These are phyloP conservation scores for Xiphias gladius DNA, from an alignment of 2,113 vertebrate genomes.

Conservation along the genomic window DNA sequence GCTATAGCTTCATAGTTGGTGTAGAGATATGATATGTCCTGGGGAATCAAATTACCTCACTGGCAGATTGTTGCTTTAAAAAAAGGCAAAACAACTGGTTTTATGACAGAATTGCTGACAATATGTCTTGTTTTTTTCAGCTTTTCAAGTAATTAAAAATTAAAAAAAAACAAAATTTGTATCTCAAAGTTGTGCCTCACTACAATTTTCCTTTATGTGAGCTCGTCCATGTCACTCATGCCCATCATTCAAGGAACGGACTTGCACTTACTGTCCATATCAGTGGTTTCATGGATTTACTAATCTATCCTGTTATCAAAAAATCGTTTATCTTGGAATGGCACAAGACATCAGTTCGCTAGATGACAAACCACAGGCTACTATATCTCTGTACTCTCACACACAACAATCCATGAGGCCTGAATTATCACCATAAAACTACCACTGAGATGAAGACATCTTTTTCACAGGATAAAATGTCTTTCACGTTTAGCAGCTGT, in stretches of 20 bases:
- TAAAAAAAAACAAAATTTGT: no score
- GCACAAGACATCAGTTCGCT: neutral
- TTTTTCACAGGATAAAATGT: neutral
- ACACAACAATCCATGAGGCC: neutral
- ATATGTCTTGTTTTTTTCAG: no score
- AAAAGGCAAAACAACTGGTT: no score
- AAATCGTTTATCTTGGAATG: neutral
- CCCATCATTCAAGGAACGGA: neutral
- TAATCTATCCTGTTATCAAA: neutral
- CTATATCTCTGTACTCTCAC: neutral
- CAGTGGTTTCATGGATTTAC: slow-evolving; percentile 15
- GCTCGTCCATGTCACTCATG: neutral
- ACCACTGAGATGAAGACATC: neutral
- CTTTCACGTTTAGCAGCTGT: slow-evolving; percentile 8
- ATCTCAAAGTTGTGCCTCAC: neutral
- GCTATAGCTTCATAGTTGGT: no score
- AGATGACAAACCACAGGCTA: neutral
- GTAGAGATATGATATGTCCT: no score
- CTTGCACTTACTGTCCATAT: neutral
- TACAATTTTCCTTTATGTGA: neutral
- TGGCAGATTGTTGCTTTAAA: no score
- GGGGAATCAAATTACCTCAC: no score
- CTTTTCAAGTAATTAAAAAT: no score
- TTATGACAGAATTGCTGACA: no score
- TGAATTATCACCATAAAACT: neutral